Conservation (phyloP, 2,113 vertebrate species). For the Natator depressus region DNA sequence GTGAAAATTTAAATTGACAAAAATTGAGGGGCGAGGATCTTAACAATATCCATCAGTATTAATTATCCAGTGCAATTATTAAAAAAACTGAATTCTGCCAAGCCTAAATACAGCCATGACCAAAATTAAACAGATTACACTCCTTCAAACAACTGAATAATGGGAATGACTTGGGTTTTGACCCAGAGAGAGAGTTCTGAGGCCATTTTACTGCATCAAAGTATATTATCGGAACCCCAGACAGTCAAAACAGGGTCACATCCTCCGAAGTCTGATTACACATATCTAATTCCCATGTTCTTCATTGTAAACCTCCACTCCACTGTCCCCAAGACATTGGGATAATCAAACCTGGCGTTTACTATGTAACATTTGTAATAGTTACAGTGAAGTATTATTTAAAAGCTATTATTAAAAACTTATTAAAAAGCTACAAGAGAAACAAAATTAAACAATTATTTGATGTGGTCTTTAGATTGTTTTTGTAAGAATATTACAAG, state of each 20-base stretch:
- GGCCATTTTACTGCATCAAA: constrained; percentile 51
- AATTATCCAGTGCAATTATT: too few relatives aligned
- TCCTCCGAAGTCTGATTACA: constrained; percentile 55
- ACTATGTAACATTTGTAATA: not conserved
- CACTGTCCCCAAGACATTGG: not conserved
- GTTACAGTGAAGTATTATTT: not conserved
- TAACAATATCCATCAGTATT: too few relatives aligned
- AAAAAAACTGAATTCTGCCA: too few relatives aligned
- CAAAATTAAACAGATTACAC: constrained; percentile 34
- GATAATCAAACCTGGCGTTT: not conserved
- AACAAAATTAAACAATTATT: not conserved
- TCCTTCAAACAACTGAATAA: constrained; percentile 54
- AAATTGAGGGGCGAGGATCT: too few relatives aligned
- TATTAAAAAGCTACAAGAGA: not conserved
- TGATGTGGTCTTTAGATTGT: not conserved
- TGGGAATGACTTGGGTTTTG: constrained; percentile 37
- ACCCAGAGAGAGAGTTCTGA: constrained; percentile 40
- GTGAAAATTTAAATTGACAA: too few relatives aligned
- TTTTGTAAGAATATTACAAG: not conserved
- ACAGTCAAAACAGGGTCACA: constrained; percentile 47
- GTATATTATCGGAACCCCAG: constrained; percentile 45
- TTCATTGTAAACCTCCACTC: not conserved
- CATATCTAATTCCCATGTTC: constrained; percentile 6
- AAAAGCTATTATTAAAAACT: not conserved
- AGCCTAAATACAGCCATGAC: not conserved